Conservation (phyloP, 2,113 vertebrate genomes). For the Chloropsis hardwickii region DNA sequence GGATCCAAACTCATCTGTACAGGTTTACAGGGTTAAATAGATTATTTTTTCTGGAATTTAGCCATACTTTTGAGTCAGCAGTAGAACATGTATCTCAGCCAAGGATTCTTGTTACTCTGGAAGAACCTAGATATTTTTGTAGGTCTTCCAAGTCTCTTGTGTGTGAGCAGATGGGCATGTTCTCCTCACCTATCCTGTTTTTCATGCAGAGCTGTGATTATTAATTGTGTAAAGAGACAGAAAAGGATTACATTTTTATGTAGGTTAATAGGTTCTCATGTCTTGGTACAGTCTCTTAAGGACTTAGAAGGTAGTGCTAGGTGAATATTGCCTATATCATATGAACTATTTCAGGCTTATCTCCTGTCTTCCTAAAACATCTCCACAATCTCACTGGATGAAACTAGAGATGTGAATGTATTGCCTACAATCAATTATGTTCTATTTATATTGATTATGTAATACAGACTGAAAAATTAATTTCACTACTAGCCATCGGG, state of each 20-base stretch:
- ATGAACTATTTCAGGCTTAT: background rate
- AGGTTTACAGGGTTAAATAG: background rate
- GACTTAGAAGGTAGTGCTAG: background rate
- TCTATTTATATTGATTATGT: background rate
- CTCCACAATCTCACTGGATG: background rate
- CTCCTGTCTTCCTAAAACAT: background rate
- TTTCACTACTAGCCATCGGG: background rate
- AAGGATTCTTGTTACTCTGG: background rate
- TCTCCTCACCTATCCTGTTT: background rate
- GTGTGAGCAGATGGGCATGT: background rate
- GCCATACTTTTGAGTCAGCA: background rate
- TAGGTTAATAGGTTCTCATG: background rate
- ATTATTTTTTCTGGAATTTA: background rate
- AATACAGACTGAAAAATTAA: background rate
- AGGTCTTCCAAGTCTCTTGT: background rate
- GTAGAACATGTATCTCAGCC: background rate
- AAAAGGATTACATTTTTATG: background rate
- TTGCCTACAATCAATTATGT: background rate
- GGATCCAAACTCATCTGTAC: background rate
- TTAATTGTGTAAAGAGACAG: background rate
- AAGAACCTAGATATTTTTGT: background rate
- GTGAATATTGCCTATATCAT: background rate
- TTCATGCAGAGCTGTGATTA: background rate
- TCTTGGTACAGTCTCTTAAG: background rate
- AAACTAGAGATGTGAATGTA: background rate